Conservation (phyloP, 2,797 vertebrate genomes). For the Ptychobarbus kaznakovi region DNA sequence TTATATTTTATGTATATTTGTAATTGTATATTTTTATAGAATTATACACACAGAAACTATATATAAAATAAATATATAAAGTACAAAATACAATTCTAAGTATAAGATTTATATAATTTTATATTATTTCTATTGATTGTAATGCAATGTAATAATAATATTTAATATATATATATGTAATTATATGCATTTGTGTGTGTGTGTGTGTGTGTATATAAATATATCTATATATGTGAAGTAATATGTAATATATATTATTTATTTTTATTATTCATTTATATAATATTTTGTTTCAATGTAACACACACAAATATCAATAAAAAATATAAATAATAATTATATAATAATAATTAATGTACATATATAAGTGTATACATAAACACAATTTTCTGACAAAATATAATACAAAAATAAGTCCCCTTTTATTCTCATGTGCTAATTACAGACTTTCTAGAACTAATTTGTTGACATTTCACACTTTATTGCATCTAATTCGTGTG, state of each 20-base stretch:
- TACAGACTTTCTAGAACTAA: background rate
- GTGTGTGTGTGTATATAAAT: background rate
- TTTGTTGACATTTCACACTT: slow-evolving; percentile 39
- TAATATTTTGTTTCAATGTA: background rate
- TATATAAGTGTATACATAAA: background rate
- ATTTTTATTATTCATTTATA: background rate
- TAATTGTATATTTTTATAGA: background rate
- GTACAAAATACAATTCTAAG: too few relatives aligned
- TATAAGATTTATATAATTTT: background rate
- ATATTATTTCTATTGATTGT: background rate
- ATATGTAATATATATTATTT: background rate
- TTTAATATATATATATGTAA: background rate
- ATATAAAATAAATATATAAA: background rate
- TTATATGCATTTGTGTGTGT: background rate
- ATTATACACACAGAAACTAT: background rate
- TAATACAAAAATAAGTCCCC: background rate
- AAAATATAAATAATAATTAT: background rate
- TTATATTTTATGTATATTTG: too few relatives aligned
- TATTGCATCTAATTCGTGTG: background rate
- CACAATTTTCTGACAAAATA: background rate
- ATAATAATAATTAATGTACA: background rate
- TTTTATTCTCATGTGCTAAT: background rate
- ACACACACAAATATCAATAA: background rate
- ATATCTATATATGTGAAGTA: background rate
- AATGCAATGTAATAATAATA: background rate